Base-by-base conservation (phyloP, 2,888 invertebrate genomes). In the Pollenia angustigena region DNA sequence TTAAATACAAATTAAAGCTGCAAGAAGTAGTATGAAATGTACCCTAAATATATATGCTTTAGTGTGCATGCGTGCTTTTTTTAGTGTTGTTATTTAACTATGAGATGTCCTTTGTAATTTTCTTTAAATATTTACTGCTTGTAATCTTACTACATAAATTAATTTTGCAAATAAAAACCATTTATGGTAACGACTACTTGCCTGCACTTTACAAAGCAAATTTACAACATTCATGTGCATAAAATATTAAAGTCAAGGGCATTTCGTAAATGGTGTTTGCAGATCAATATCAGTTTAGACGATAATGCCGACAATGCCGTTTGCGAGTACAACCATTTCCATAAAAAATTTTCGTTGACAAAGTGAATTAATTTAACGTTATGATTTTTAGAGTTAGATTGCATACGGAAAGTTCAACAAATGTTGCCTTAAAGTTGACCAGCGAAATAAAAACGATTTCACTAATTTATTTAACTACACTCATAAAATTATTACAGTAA, bases 91-190 rank as follows among this genome's bases (percentile, higher is more conserved):
- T n/a, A n/a, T n/a, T 52, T 18, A 23, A 54, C 46, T 76, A 48
- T 76, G 62, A 76, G 69, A 82, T 76, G 69, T 62, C 82, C 69
- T 76, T 54, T 82, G 52, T 62, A 76, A 69, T 44, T 58, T 78
- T 84, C 83, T 72, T 72, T 71, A 78, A 81, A 85, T 82, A 85
- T 82, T 79, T 86, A 86, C 82, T 82, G 82, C 79, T 52, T 75
- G 69, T 86, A 86, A 83, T 86, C 82, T 60, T 86, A 66, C 71
- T 75, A 80, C 71, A 80, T 32, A 83, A 62, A 75, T 68, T 46
- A 18, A 23, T 56, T 50, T 60, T 69, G 48, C 12, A 58, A 64
- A 32, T 58, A 64, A 81, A 18, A 48, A 44, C 50, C 54, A 32
- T 71, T 52, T 58, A 42, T 72, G 50, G n/a, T 18, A 71, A 76